Base-by-base conservation (phyloP, 2,888 invertebrate genomes). In the Noctua pronuba region DNA sequence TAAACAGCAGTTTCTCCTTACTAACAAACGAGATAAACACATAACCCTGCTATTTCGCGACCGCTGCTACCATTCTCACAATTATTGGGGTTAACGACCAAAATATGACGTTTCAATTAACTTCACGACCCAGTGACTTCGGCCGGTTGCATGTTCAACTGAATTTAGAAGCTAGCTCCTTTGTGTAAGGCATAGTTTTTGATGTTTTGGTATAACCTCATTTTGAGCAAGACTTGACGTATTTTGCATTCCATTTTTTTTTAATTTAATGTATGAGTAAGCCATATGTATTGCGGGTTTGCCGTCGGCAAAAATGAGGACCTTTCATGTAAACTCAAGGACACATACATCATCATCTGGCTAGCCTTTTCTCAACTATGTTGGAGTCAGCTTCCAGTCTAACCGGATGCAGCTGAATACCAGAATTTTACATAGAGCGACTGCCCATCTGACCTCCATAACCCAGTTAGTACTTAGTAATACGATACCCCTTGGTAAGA, bases 51-150 rank as follows among this genome's bases (percentile, higher is more conserved):
- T 69, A 84, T 83, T 87, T 31, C 66, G 65, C 75, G 75, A 68
- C 76, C 52, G 79, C 41, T 69, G 79, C 64, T 55, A 66, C 73
- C 70, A 67, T 89, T 89, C 89, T 80, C 89, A 90, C 89, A 90
- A 86, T 86, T 86, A 90, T 88, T 87, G 82, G 67, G 90, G 90
- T 89, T 89, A 88, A 85, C 86, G 90, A 80, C 90, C 90, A 88
- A 86, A 88, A 89, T 88, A 89, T 89, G 86, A 89, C 83, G 88
- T 90, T 88, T 86, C 85, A 90, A 86, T 88, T 89, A 86, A 84
- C 82, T 89, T 85, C 79, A 82, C 88, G 83, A 81, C 78, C 73
- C 81, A 84, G 70, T 78, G 74, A 72, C 55, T 83, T 84, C 84
- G 88, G 89, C 76, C 67, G 73, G 67, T 67, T 81, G 64, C 79